These are phyloP conservation scores for Diabrotica balteata DNA, from an alignment of 2,888 invertebrate genomes.

Conservation along the genomic window DNA sequence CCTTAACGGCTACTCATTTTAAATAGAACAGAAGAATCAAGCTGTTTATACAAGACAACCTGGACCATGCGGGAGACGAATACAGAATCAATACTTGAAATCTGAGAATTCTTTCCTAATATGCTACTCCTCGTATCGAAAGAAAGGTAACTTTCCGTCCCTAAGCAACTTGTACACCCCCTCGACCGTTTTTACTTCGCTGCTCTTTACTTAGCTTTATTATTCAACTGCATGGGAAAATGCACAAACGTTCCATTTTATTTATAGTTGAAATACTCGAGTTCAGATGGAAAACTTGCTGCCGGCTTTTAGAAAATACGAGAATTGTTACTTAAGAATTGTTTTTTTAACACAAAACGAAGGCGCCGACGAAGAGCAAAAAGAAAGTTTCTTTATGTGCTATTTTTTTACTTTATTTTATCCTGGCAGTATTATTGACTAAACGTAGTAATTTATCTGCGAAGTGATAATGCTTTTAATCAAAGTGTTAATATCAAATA, in stretches of 20 bases:
- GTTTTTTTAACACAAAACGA: slow-evolving; percentile 46
- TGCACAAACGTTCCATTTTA: slow-evolving; percentile 51
- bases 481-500: too few relatives aligned
- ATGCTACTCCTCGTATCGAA: too few relatives aligned
- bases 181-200: slow-evolving; percentile 23
- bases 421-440: too few relatives aligned
- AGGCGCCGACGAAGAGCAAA: slow-evolving; percentile 16
- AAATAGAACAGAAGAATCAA: too few relatives aligned
- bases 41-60: too few relatives aligned
- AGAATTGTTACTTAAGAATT: slow-evolving; percentile 53
- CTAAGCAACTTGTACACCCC: slow-evolving; percentile 13
- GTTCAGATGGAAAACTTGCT: slow-evolving; percentile 49
- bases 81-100: too few relatives aligned
- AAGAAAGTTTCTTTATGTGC: slow-evolving; percentile 10
- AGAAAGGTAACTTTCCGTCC: slow-evolving; percentile 16
- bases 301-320: slow-evolving; percentile 48
- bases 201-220: slow-evolving; percentile 37
- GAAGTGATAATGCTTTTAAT: too few relatives aligned
- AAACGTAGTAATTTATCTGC: too few relatives aligned
- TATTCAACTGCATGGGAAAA: slow-evolving; percentile 52
- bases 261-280: slow-evolving; percentile 54
- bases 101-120: too few relatives aligned
- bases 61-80: too few relatives aligned
- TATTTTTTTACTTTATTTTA: neutral
- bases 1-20: too few relatives aligned